Base-by-base conservation (phyloP, 2,888 invertebrate genomes). In the Boloria selene region DNA sequence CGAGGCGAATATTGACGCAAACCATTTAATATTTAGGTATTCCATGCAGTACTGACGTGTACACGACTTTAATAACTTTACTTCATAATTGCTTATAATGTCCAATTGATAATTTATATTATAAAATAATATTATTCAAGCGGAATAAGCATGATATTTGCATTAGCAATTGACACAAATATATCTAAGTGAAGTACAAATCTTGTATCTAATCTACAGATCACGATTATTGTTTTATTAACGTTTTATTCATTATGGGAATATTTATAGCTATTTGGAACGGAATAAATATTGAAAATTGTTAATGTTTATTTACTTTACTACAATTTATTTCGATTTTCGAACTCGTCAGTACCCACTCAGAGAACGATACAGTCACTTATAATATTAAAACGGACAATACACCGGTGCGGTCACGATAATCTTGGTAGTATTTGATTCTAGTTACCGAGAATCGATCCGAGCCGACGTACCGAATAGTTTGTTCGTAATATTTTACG, bases 1-100 rank as follows among this genome's bases (percentile, higher is more conserved):
- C 90, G 78, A 74, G 77, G 90, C 90, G 75, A 81, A 86, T 86
- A 83, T 86, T 80, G 81, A 86, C 83, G 85, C 87, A 78, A 89
- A 87, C 88, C 88, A 87, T 90, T 91, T 90, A 85, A 90, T 89
- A 88, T 89, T 90, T 88, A 88, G 88, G 87, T 90, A 88, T 89
- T 87, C 80, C 82, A 80, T 78, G 77, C 69, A 74, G 86, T 88
- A 87, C 86, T 76, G 79, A 64, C 79, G 79, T 61, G 75, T 58
- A 72, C 77, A 82, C 54, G 61, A 68, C 59, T 47, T 49, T 55
- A 67, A 60, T 55, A 65, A 65, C 67, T 59, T 50, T 55, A 65
- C 50, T 22, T n/a, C 10, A 51, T 52, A 38, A 45, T 64, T 64
- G 26, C 5, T 38, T 52, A 51, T 26, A 58, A 45, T 64, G 52